Evolutionary conservation across 2,797 vertebrate genomes (phyloP).

Genomic region (Pachyuromys duprasi): DNA sequence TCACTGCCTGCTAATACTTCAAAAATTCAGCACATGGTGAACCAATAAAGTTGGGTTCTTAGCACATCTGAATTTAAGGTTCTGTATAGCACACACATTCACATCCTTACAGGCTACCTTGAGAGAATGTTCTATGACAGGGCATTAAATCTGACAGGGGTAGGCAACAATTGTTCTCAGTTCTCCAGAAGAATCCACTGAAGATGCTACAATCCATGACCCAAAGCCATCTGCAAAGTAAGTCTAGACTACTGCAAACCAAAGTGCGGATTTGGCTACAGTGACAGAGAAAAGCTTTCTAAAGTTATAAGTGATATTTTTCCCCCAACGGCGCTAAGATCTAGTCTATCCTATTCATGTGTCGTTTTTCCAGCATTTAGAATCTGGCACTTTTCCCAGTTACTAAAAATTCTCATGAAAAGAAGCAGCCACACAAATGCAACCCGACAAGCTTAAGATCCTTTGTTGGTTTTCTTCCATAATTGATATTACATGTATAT

Average conservation of each 20-base stretch:
- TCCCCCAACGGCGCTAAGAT: conserved; percentile 29
- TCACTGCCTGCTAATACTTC: neutral
- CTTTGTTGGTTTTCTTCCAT: conserved; percentile 68
- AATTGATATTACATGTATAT: conserved; percentile 77
- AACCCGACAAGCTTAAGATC: conserved; percentile 68
- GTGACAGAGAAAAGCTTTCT: conserved; percentile 1
- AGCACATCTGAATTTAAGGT: neutral
- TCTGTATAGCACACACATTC: neutral
- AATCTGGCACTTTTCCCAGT: conserved; percentile 78
- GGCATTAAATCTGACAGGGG: neutral
- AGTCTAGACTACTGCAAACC: neutral
- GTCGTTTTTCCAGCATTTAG: conserved; percentile 36
- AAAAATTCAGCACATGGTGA: neutral
- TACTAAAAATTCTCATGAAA: conserved; percentile 79
- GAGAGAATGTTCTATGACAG: neutral
- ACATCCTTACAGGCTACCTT: neutral
- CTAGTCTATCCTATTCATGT: conserved; percentile 64
- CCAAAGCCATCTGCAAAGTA: neutral
- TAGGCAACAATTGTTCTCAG: neutral
- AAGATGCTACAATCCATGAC: neutral
- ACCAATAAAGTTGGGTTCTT: neutral
- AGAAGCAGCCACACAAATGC: conserved; percentile 74
- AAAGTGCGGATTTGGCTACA: neutral
- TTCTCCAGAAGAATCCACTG: neutral
- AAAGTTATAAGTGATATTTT: conserved; percentile 32